Conservation (phyloP, 2,888 invertebrate genomes). For the Melanchra persicariae region DNA sequence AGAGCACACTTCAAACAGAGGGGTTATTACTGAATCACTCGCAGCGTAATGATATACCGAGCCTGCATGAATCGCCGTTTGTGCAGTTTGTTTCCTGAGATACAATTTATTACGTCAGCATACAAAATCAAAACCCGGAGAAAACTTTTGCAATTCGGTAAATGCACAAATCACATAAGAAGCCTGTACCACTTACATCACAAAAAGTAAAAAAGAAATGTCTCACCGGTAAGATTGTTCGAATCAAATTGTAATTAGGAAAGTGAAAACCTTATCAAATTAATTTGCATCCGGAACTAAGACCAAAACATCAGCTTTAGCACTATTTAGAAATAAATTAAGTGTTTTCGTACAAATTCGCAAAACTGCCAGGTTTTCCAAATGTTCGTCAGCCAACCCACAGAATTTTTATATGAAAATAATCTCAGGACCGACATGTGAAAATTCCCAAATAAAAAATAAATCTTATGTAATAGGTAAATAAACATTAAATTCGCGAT, state of each 20-base stretch:
- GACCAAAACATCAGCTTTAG: constrained; percentile 22
- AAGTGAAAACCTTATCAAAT: constrained; percentile 58
- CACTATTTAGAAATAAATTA: constrained; percentile 19
- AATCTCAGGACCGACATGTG: too few relatives aligned
- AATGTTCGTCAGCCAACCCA: neutral
- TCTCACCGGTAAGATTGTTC: constrained; percentile 7
- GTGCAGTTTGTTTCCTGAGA: constrained; percentile 62
- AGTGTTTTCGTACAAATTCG: constrained; percentile 3
- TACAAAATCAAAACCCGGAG: constrained; percentile 38
- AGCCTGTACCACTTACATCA: neutral
- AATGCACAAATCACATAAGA: constrained; percentile 5
- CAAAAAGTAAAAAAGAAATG: constrained; percentile 20
- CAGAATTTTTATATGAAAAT: neutral
- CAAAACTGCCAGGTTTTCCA: neutral
- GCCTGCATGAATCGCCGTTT: constrained; percentile 48
- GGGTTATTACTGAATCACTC: constrained; percentile 78
- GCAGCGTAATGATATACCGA: constrained; percentile 69
- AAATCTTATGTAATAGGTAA: too few relatives aligned
- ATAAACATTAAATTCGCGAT: too few relatives aligned
- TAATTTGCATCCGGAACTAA: constrained; percentile 28
- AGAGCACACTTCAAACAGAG: constrained; percentile 76
- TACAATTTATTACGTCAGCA: constrained; percentile 44
- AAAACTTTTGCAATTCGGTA: constrained; percentile 6
- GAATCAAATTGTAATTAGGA: constrained; percentile 39
- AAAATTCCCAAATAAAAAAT: too few relatives aligned